A percentile compares a stretch with the other conserved stretches of the same genome.
Evolutionary conservation across 2,888 invertebrate species (phyloP).

Genomic region (Stegophylla sp.): DNA sequence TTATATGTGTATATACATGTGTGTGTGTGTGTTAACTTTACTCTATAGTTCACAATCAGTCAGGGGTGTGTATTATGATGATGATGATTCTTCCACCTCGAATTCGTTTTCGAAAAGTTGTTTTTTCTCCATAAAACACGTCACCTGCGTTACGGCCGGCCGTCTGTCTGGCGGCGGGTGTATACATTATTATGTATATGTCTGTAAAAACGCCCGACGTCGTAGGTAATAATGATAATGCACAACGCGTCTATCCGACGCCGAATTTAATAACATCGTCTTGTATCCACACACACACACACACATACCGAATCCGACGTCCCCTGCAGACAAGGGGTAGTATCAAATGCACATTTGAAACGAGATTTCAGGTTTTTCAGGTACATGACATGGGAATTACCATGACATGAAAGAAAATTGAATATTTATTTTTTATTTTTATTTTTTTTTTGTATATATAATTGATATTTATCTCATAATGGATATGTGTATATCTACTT

Average conservation of each 20-base stretch:
- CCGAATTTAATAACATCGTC: not conserved
- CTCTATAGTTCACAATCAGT: not conserved
- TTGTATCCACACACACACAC: not conserved
- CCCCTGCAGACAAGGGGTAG: not conserved
- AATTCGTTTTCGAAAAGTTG: constrained; percentile 5
- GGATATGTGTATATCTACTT: no score
- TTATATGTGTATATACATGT: no score
- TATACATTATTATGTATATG: no score
- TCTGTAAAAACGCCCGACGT: not conserved
- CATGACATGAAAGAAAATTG: no score
- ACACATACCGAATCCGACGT: not conserved
- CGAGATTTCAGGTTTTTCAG: no score
- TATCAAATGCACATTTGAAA: no score
- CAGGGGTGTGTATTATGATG: not conserved
- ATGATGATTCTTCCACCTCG: not conserved
- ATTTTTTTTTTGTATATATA: no score
- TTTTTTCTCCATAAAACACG: not conserved
- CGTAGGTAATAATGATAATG: not conserved
- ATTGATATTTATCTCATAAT: no score
- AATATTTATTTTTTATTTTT: no score
- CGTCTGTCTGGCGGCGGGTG: not conserved
- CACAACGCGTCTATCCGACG: constrained; percentile 1
- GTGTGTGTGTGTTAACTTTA: no score
- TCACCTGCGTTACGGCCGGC: no score
- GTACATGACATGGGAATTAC: no score